These are phyloP conservation scores for Actias luna DNA, from an alignment of 2,888 invertebrate species.

Conservation along the genomic window DNA sequence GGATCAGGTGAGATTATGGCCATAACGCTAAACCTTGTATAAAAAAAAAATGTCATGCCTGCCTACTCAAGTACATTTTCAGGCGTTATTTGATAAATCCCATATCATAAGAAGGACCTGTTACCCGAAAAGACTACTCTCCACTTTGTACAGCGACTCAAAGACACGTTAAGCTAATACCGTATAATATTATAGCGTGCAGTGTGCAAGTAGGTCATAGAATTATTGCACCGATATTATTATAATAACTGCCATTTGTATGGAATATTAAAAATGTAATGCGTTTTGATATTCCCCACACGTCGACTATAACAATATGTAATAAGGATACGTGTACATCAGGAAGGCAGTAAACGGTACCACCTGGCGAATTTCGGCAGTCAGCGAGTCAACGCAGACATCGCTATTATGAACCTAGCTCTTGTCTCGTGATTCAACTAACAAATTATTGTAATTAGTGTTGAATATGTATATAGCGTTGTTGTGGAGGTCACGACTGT, in stretches of 20 bases:
- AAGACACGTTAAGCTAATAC: neutral
- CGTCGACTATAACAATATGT: slow-evolving; percentile 5
- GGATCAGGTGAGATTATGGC: too few relatives aligned
- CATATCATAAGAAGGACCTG: too few relatives aligned
- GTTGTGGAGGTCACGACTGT: neutral
- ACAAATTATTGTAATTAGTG: neutral
- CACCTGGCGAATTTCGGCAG: slow-evolving; percentile 7
- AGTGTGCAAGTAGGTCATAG: neutral
- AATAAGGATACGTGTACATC: neutral
- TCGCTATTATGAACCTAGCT: neutral
- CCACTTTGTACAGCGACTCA: too few relatives aligned
- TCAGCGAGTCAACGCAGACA: neutral
- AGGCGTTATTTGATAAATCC: too few relatives aligned
- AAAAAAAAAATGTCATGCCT: too few relatives aligned
- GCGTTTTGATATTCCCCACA: neutral
- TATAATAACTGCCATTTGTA: neutral
- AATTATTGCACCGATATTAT: neutral
- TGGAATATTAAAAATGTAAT: neutral
- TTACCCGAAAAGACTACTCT: too few relatives aligned
- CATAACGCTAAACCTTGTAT: too few relatives aligned
- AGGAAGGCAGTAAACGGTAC: neutral
- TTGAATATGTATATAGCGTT: neutral
- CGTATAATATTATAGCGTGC: neutral
- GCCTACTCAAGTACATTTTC: too few relatives aligned
- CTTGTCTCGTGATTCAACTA: neutral